Evolutionary conservation across 2,888 invertebrate species (phyloP), one percentile per base, ranked within the genome.

Genomic region (Thera obeliscata): DNA sequence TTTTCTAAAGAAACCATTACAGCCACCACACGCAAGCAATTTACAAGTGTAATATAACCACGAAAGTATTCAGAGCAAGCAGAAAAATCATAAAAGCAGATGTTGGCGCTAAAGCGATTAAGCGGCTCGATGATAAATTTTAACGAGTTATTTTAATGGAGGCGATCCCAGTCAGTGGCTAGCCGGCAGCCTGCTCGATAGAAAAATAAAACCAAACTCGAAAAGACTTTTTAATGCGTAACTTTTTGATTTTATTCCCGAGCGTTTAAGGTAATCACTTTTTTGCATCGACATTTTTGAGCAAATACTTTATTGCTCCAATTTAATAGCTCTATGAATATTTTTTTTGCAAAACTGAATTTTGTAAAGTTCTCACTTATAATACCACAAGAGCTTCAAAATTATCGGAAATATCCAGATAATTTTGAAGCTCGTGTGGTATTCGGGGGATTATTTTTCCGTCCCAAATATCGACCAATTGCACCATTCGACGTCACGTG

Each of bases 61-160:
- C 90, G 83, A 89, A 90, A 90, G 88, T 91, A 84, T 84, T 91
- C 89, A 88, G 85, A 88, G 88, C 87, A 87, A 92, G 90, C 89
- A 91, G 90, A 93, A 93, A 93, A 93, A 93, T 93, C 92, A 92
- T 93, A 93, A 93, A 93, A 93, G 91, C 93, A 93, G 93, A 93
- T 93, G 92, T 89, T 91, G 90, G 91, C 87, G 91, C 89, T 93
- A 93, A 93, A 93, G 88, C 93, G 91, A 93, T 93, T 93, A 93
- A 93, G 90, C 93, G 90, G 91, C 89, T 89, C 91, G 93, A 93
- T 93, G 93, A 93, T 93, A 93, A 93, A 93, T 93, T 93, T 93
- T 93, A 93, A 93, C 93, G 93, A 93, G 93, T 92, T 92, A 93
- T 93, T 93, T 93, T 93, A 93, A 93, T 91, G 93, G 92, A 88